These are phyloP conservation scores for Tiaroga cobitis DNA, from an alignment of 2,797 vertebrate species.

Conservation along the genomic window DNA sequence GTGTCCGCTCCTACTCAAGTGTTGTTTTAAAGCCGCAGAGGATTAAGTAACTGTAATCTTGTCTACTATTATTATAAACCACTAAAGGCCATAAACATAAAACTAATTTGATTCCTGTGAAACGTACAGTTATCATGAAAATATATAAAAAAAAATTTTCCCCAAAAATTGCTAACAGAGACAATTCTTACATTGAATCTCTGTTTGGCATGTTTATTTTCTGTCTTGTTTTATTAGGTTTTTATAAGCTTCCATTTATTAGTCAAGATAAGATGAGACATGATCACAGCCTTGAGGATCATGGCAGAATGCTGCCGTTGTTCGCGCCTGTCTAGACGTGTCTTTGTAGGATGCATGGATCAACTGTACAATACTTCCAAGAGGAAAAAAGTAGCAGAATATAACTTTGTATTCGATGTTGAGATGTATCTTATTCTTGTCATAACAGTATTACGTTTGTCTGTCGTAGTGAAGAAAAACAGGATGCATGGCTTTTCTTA, in stretches of 20 bases:
- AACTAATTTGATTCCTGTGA: neutral
- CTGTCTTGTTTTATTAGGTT: neutral
- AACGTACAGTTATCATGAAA: neutral
- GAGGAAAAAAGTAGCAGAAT: conserved; percentile 7
- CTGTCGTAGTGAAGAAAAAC: neutral
- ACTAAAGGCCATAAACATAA: neutral
- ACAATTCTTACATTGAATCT: neutral
- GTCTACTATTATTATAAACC: neutral
- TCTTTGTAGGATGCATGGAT: conserved; percentile 21
- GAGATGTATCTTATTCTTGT: conserved; percentile 29
- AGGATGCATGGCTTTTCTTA: neutral
- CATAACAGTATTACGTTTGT: conserved; percentile 30
- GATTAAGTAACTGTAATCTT: conserved; percentile 64
- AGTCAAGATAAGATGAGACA: conserved; percentile 23
- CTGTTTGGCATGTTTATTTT: neutral
- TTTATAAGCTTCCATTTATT: neutral
- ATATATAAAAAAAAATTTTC: no score
- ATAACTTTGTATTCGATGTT: conserved; percentile 11
- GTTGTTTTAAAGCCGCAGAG: conserved; percentile 91
- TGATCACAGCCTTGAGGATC: neutral
- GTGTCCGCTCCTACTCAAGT: conserved; percentile 88
- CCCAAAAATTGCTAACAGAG: neutral
- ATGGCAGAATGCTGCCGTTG: neutral
- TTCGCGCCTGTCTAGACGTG: conserved; percentile 5
- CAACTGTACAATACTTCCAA: neutral